A percentile compares a stretch with the other conserved stretches of the same genome.
phyloP scores from a whole-genome alignment of 2,113 vertebrate genomes.

The Rattus norvegicus region GRCr8 NC_086027.1:30849001-30849500 shows the following conservation, averaged over 20 bases:
- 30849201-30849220: too few species aligned
- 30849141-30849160: too few species aligned
- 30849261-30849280: background rate
- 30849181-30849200: background rate
- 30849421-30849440: too few species aligned
- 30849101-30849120: background rate
- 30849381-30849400: too few species aligned
- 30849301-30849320: too few species aligned
- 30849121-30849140: background rate
- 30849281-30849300: too few species aligned
- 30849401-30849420: too few species aligned
- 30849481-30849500: constrained; percentile 23
- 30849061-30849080: background rate
- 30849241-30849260: constrained; percentile 5
- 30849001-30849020: background rate
- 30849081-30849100: background rate
- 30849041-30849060: background rate
- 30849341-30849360: too few species aligned
- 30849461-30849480: background rate
- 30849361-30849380: too few species aligned
- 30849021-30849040: background rate
- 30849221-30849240: background rate
- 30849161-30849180: background rate
- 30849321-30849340: too few species aligned
- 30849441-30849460: too few species aligned